These are phyloP conservation scores for Temnothorax nylanderi DNA, from an alignment of 1,140 invertebrate genomes.

Conservation along the genomic window DNA sequence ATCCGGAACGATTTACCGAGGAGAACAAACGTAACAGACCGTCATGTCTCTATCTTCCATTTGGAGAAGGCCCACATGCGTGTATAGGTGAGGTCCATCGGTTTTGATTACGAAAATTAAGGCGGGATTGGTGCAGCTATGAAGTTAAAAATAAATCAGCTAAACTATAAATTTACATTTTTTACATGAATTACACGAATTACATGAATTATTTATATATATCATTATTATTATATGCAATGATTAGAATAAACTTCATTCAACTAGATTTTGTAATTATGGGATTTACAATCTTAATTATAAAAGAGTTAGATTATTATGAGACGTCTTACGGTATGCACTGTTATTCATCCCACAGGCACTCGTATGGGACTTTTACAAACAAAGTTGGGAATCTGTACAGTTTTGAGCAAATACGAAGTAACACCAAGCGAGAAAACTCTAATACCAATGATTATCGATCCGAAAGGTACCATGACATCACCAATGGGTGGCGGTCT, in stretches of 20 bases:
- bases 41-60: conserved; percentile 86
- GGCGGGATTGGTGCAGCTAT: background rate
- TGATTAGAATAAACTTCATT: background rate
- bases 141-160: background rate
- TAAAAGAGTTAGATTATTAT: conserved; percentile 6
- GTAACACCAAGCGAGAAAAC: conserved; percentile 61
- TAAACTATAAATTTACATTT: background rate
- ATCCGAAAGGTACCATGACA: conserved; percentile 44
- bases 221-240: background rate
- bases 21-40: conserved; percentile 81
- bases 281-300: background rate
- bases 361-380: conserved; percentile 75
- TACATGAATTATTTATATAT: background rate
- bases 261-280: background rate
- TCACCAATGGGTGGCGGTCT: conserved; percentile 32
- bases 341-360: conserved; percentile 38
- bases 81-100: conserved; percentile 84
- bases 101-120: background rate
- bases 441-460: conserved; percentile 62
- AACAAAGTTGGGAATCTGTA: conserved; percentile 73
- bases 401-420: conserved; percentile 75
- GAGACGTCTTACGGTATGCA: background rate
- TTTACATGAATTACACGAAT: background rate
- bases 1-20: conserved; percentile 91
- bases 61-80: conserved; percentile 86